Evolutionary conservation across 2,797 vertebrate species (phyloP), one percentile per base, ranked within the genome.

Genomic region (Acrossocheilus fasciatus): DNA sequence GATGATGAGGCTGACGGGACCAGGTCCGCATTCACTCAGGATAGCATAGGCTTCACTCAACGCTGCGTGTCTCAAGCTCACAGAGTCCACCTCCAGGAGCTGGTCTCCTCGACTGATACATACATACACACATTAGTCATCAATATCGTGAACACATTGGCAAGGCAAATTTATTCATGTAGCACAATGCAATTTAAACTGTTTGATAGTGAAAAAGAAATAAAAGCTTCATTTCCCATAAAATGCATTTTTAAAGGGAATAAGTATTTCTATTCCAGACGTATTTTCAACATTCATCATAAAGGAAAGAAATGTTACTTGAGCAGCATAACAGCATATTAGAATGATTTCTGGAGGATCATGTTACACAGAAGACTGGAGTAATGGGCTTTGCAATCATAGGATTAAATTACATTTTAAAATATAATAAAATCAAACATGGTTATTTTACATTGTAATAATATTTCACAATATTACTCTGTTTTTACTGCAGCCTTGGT

Each of bases 11-110:
- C 97, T 98, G 57, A 99, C 96, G 0, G 96, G 97, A 81, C 98
- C 98, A 0, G 98, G 97, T 23, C 97, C 97, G 81, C 98, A 98
- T 88, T 99, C 98, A 8, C 97, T 98, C 88, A 99, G 94, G 92
- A 98, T 97, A 83, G 97, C 96, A 0, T 99, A 98, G 23, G 97
- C 98, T 92, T 99, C 98, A 2, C 97, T 98, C 83, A 99, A 92
- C 0, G 97, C 97, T 0, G 96, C 97, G 0, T 98, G 97, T 12
- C 97, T 97, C 59, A 99, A 95, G 20, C 97, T 99, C 83, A 98
- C 94, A 0, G 97, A 98, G 90, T 98, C 97, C 84, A 98, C 98
- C 94, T 99, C 98, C 86, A 99, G 92, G 54, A 99, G 96, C 92
- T 99, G 98, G 91, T 99, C 98, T 36, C 98, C 98, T 0, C 98